phyloP scores from a whole-genome alignment of 2,797 vertebrate genomes.

The Astyanax mexicanus region DNA sequence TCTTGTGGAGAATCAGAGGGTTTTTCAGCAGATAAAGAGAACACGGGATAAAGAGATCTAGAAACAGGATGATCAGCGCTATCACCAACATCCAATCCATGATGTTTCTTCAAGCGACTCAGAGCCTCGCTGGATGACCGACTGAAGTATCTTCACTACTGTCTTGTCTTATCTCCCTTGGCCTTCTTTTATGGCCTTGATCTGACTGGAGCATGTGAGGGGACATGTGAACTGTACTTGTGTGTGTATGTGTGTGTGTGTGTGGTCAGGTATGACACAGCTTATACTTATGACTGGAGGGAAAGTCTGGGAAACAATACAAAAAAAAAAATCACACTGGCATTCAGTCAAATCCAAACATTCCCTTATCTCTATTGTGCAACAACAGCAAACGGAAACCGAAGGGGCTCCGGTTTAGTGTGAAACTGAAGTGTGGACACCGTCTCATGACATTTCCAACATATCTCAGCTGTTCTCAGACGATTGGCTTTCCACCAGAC shows the following conservation, averaged over 20 bases:
- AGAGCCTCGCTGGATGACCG: not conserved
- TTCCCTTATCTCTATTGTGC: not conserved
- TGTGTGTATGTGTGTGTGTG: constrained; percentile 9
- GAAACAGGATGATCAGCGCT: constrained; percentile 64
- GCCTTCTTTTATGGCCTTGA: not conserved
- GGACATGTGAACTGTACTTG: constrained; percentile 21
- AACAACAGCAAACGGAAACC: too few species aligned
- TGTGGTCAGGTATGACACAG: constrained; percentile 35
- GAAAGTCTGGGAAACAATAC: too few species aligned
- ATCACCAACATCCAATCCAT: constrained; percentile 9
- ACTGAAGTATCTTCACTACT: not conserved
- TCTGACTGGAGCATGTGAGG: constrained; percentile 26
- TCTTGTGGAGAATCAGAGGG: constrained; percentile 81
- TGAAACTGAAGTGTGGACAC: not conserved
- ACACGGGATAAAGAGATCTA: constrained; percentile 77
- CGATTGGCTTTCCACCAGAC: not conserved
- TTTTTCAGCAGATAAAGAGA: constrained; percentile 84
- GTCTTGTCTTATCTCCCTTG: not conserved
- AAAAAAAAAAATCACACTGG: not conserved
- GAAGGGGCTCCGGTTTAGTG: not conserved
- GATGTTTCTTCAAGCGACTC: not conserved
- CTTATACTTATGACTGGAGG: not conserved
- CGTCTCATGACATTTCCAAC: not conserved
- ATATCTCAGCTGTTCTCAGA: not conserved
- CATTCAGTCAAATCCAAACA: not conserved